Evolutionary conservation across 35 echinoderm and acorn worm species (phyloP), one percentile per base, ranked within the genome.

Genomic region (Apostichopus parvimensis): DNA sequence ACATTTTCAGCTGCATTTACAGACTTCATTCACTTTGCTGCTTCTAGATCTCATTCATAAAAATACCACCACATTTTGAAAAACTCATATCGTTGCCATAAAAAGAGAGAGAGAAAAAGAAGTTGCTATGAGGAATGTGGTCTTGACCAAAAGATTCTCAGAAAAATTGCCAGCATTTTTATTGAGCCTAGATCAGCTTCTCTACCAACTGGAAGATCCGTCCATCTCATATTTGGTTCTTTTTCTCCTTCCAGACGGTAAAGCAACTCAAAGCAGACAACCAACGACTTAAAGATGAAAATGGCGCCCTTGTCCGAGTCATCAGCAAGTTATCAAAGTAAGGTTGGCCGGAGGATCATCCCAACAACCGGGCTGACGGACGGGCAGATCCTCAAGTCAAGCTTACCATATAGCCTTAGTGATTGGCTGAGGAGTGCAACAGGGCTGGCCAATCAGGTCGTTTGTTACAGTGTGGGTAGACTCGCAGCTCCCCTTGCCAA

Each of bases 251-350:
- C 9, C 87, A 99, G 97, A 87, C 86, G 9, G 93, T 99, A 92
- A 93, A 96, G 23, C 93, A 99, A 95, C 93, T 99, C 79, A 99
- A 95, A 90, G 86, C 95, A 53, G 97, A 99, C 64, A 99, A 99
- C 66, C 97, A 99, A 87, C 95, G 97, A 55, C 95, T 99, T 15
- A 99, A 99, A 58, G 97, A 99, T 45, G 97, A 99, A 90, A 99
- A 99, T 79, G 97, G 97, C 56, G 97, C 97, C 17, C 84, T 99
- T 77, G 97, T 99, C 52, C 77, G 97, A 78, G 97, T 99, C 81
- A 99, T 99, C 82, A 99, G 95, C 92, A 99, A 99, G 82, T 79
- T 99, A 82, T 99, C 97, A 18, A 99, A 99, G 91, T 99, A 94
- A 96, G 13, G 52, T 53, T 75, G 79, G 77, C 13, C 14, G 9